phyloP scores from a whole-genome alignment of 2,797 vertebrate species.

The Myripristis murdjan region DNA sequence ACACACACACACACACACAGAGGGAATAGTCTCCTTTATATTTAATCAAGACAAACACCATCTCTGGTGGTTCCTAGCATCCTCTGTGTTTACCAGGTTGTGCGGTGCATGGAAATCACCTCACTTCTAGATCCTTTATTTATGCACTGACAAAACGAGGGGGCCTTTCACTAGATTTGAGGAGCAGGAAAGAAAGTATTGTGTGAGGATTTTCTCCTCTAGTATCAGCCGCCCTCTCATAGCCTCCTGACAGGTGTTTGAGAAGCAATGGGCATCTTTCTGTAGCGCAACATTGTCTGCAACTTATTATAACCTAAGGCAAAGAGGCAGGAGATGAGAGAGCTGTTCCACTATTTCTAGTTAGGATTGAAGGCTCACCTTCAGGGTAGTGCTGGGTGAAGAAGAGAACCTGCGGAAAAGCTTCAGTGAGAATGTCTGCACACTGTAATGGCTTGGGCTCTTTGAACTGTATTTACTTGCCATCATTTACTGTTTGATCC shows the following conservation, averaged over 20 bases:
- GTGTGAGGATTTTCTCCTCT: background rate
- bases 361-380: conserved; percentile 1
- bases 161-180: background rate
- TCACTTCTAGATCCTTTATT: conserved; percentile 4
- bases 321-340: conserved; percentile 10
- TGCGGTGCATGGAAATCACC: background rate
- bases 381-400: background rate
- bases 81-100: background rate
- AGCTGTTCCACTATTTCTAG: background rate
- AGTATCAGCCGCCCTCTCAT: background rate
- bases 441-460: background rate
- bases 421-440: background rate
- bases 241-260: conserved; percentile 10
- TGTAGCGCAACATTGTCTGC: conserved; percentile 5
- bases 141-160: background rate
- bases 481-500: conserved; percentile 1
- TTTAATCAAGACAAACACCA: background rate
- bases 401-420: background rate
- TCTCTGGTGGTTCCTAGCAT: background rate
- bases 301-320: conserved; percentile 11
- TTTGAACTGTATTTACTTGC: background rate
- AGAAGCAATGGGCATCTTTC: background rate
- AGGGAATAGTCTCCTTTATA: background rate
- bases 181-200: background rate
- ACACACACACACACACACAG: background rate